phyloP scores from a whole-genome alignment of 37 sponge, comb jelly and placozoan genomes.

The Spongia lamella region DNA sequence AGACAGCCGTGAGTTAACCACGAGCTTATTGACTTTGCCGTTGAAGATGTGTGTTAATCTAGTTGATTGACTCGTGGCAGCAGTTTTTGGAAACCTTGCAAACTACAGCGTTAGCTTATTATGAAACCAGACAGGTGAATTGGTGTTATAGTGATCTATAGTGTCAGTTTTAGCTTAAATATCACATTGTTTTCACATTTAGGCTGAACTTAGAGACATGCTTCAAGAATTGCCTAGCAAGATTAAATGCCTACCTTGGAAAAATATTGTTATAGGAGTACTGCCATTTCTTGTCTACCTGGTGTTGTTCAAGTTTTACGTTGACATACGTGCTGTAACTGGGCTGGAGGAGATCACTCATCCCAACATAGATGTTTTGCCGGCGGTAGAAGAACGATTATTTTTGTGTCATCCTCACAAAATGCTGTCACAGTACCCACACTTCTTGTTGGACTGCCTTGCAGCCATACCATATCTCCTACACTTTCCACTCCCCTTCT shows the following conservation, averaged over 20 bases:
- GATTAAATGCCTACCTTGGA: conserved; percentile 21
- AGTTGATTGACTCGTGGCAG: conserved; percentile 27
- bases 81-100: conserved; percentile 15
- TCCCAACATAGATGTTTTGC: conserved; percentile 53
- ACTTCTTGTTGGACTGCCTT: conserved; percentile 73
- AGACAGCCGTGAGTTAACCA: no score
- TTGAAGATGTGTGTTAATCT: no score
- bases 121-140: conserved; percentile 42
- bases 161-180: background rate
- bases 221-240: background rate
- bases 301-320: conserved; percentile 54
- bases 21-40: no score
- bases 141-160: background rate
- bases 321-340: conserved; percentile 32
- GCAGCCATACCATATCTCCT: conserved; percentile 84
- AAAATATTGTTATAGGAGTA: conserved; percentile 32
- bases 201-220: background rate
- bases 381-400: conserved; percentile 51
- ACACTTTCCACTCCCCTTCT: conserved; percentile 80
- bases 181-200: conserved; percentile 17
- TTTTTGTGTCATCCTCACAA: conserved; percentile 78
- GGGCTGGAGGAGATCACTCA: conserved; percentile 24
- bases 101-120: conserved; percentile 13
- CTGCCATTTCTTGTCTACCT: conserved; percentile 60
- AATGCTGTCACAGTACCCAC: conserved; percentile 62